Evolutionary conservation across 2,113 vertebrate species (phyloP).

Genomic region (Megaceryle torquata): DNA sequence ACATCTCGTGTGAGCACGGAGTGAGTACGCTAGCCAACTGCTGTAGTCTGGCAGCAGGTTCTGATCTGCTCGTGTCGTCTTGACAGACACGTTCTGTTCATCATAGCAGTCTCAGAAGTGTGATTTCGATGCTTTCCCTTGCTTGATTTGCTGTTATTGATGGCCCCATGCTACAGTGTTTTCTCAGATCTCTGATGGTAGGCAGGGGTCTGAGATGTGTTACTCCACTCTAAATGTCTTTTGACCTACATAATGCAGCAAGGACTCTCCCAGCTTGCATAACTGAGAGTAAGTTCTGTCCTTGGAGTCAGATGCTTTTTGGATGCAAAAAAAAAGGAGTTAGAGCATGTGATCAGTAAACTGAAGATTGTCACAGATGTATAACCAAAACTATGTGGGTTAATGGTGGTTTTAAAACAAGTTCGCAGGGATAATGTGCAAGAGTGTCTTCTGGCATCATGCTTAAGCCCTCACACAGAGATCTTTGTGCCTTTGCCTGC

Average conservation of each 20-base stretch:
- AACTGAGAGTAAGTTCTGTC: neutral
- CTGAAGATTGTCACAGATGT: neutral
- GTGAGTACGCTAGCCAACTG: neutral
- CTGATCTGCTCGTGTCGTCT: neutral
- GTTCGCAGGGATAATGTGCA: neutral
- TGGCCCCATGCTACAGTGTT: rapidly evolving
- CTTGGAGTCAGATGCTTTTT: neutral
- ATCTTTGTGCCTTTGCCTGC: neutral
- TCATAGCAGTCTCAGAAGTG: neutral
- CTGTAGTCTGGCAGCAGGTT: neutral
- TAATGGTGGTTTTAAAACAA: neutral
- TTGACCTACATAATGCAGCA: neutral
- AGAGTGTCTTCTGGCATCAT: neutral
- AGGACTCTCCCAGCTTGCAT: neutral
- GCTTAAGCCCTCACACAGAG: neutral
- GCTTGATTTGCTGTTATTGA: neutral
- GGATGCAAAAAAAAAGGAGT: neutral
- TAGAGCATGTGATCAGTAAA: neutral
- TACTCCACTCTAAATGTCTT: neutral
- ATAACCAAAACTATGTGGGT: neutral
- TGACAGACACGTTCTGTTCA: neutral
- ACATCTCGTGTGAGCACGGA: neutral
- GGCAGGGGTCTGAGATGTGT: neutral
- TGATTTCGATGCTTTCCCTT: neutral
- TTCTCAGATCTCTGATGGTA: neutral